phyloP scores from a whole-genome alignment of 2,888 invertebrate species.

The Lordiphosa andalusiaca region DNA sequence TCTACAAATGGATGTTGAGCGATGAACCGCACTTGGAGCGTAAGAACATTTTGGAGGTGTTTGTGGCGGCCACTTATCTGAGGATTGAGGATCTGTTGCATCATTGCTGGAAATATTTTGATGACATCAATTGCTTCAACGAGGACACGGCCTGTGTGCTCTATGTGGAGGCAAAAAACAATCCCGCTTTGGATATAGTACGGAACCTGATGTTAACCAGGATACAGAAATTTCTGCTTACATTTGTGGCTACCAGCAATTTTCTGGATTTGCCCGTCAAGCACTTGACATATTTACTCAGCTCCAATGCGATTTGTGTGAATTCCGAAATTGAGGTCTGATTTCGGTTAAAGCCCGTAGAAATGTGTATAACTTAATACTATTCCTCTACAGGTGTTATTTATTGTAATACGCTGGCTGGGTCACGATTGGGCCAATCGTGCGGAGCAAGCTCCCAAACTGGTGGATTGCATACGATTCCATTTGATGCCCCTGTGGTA shows the following conservation, averaged over 20 bases:
- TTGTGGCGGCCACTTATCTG: conserved; percentile 66
- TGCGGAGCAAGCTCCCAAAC: conserved; percentile 82
- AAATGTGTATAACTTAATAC: not conserved
- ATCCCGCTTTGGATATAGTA: conserved; percentile 75
- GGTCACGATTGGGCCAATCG: conserved; percentile 86
- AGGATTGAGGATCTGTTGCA: conserved; percentile 58
- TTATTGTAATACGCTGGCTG: conserved; percentile 89
- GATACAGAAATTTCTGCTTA: conserved; percentile 88
- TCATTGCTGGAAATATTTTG: conserved; percentile 86
- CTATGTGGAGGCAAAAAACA: conserved; percentile 81
- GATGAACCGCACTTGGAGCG: conserved; percentile 83
- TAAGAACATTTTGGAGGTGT: conserved; percentile 35
- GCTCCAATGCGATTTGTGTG: conserved; percentile 87
- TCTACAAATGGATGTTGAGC: conserved; percentile 91
- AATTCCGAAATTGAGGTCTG: conserved; percentile 83
- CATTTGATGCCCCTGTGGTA: conserved; percentile 89
- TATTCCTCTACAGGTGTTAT: conserved; percentile 82
- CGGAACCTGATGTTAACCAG: conserved; percentile 82
- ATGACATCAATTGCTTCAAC: conserved; percentile 85
- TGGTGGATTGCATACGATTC: conserved; percentile 87
- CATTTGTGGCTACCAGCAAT: conserved; percentile 87
- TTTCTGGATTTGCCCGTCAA: conserved; percentile 85
- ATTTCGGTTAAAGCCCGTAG: not conserved
- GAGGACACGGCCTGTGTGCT: conserved; percentile 83
- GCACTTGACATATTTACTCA: conserved; percentile 85